Percentiles rank a stretch among this genome's conserved stretches.
These are phyloP conservation scores for Ladona fulva DNA, from an alignment of 1,140 invertebrate species.

Conservation along the genomic window DNA sequence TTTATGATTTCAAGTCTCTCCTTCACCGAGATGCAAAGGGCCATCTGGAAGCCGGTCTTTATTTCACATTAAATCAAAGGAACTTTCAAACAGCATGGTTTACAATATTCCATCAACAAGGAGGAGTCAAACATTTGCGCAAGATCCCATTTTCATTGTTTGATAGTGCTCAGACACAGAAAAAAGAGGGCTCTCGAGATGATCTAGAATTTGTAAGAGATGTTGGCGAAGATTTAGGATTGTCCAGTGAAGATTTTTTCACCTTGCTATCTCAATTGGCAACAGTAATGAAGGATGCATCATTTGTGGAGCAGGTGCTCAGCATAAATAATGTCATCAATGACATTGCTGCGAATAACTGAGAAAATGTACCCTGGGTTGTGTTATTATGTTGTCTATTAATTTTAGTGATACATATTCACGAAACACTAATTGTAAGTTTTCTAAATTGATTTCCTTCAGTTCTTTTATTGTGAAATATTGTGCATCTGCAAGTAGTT, in stretches of 20 bases:
- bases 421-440: too few relatives aligned
- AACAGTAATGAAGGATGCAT: slow-evolving; percentile 57
- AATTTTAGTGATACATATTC: too few relatives aligned
- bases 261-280: slow-evolving; percentile 52
- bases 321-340: slow-evolving; percentile 64
- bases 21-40: slow-evolving; percentile 71
- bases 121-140: slow-evolving; percentile 49
- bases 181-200: slow-evolving; percentile 28
- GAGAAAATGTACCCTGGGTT: slow-evolving; percentile 26
- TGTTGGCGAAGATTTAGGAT: slow-evolving; percentile 60
- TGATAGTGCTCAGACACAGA: neutral
- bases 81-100: slow-evolving; percentile 44
- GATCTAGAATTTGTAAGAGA: slow-evolving; percentile 50
- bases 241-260: slow-evolving; percentile 50
- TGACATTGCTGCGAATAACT: slow-evolving; percentile 63
- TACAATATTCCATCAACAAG: slow-evolving; percentile 68
- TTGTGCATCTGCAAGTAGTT: too few relatives aligned
- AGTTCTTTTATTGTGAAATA: too few relatives aligned
- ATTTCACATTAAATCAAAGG: slow-evolving; percentile 50
- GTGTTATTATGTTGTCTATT: too few relatives aligned
- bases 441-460: too few relatives aligned
- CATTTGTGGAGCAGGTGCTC: slow-evolving; percentile 59
- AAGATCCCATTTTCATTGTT: slow-evolving; percentile 44
- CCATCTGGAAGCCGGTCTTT: slow-evolving; percentile 68
- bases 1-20: slow-evolving; percentile 77